Conservation (phyloP, 2,888 invertebrate species). For the Himalopsyche anomala region DNA sequence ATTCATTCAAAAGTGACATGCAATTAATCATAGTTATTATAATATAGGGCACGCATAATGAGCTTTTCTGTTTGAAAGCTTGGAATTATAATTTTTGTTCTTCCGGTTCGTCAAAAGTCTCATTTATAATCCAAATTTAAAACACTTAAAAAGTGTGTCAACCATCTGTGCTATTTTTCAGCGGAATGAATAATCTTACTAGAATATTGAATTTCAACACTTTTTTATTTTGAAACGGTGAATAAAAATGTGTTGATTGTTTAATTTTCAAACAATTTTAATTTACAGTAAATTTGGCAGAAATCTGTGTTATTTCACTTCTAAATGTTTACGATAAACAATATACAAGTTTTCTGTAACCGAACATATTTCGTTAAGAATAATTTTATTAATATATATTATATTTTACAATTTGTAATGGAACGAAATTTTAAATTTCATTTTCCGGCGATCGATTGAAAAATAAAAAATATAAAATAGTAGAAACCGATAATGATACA, state of each 20-base stretch:
- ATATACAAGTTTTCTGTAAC: no score
- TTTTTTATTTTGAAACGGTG: neutral
- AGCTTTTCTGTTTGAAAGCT: slow-evolving; percentile 18
- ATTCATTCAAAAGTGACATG: slow-evolving; percentile 23
- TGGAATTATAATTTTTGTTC: neutral
- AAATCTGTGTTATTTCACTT: no score
- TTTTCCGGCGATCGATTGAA: no score
- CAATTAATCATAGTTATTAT: slow-evolving; percentile 28
- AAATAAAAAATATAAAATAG: no score
- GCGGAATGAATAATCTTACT: slow-evolving; percentile 1
- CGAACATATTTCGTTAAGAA: no score
- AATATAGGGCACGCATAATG: slow-evolving; percentile 31
- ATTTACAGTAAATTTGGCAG: no score
- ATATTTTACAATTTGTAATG: no score
- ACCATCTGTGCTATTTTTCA: slow-evolving; percentile 22
- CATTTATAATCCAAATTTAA: slow-evolving; percentile 32
- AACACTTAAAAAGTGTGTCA: slow-evolving; percentile 1
- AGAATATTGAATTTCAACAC: slow-evolving; percentile 31
- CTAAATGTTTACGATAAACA: no score
- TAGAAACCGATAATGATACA: no score
- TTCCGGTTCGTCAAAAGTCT: neutral
- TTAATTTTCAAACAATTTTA: no score
- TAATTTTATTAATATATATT: no score
- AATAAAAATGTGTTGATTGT: neutral
- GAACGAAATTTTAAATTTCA: no score